Evolutionary conservation across 1,140 invertebrate genomes (phyloP), one percentile per base, ranked within the genome.

Genomic region (Drosophila arizonae): DNA sequence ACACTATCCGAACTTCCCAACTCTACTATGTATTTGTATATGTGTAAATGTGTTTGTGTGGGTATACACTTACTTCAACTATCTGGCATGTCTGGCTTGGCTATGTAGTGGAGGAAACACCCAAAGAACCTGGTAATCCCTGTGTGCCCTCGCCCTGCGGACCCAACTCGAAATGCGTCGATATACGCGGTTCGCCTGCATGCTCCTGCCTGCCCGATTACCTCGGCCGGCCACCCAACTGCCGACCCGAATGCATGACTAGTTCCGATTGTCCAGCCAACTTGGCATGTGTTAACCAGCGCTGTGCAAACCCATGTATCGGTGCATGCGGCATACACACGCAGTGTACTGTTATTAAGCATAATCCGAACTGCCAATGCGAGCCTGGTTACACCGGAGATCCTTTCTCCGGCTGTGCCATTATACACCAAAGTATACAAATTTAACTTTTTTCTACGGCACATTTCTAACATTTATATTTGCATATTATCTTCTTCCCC

Each of bases 291-390:
- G 93, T 95, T 50, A 95, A 95, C 79, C 95, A 96, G 80, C 95
- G 94, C 90, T 97, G 96, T 92, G 93, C 94, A 61, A 95, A 97
- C 92, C 96, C 96, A 58, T 97, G 96, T 90, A 91, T 94, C 26
- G 95, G 95, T 58, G 93, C 94, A 21, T 98, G 97, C 90, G 96
- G 96, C 63, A 90, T 94, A 58, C 93, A 95, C 90, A 96, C 95
- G 1, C 93, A 93, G 66, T 97, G 96, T 92, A 94, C 93, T 57
- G 95, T 96, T n/a, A 93, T 95, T 46, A 96, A 96, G 90, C 96
- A 97, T 87, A 93, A 93, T 64, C 94, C 96, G 10, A 92, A 95
- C 68, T 97, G 96, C 86, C 94, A 93, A 58, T 96, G 95, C 91
- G 93, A 93, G 75, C 93, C 95, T 67, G 96, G 96, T 90, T 95